Percentiles rank a stretch among this genome's conserved stretches.
Evolutionary conservation across 1,140 invertebrate species (phyloP).

Genomic region (Sycophaga agraensis): DNA sequence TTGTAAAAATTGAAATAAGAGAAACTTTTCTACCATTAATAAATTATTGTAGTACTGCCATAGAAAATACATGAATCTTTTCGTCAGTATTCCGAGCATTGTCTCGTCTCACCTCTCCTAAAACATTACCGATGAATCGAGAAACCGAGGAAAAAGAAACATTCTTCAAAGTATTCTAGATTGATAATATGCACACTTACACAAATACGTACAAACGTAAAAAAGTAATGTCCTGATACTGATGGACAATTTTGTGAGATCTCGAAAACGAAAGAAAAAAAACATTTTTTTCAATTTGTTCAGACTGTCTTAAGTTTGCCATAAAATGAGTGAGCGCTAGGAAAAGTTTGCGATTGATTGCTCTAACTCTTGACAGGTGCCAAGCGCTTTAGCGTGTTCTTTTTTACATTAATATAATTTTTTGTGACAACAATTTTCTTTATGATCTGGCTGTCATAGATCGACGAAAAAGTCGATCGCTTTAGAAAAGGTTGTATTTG

Average conservation of each 20-base stretch:
- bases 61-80: constrained; percentile 33
- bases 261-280: constrained; percentile 12
- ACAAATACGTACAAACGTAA: constrained; percentile 29
- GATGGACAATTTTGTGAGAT: background rate
- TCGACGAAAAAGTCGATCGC: constrained; percentile 22
- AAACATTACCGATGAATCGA: constrained; percentile 11
- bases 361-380: constrained; percentile 37
- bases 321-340: constrained; percentile 42
- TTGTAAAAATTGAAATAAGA: constrained; percentile 6
- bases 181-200: constrained; percentile 1
- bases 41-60: constrained; percentile 39
- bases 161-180: constrained; percentile 13
- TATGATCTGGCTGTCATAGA: constrained; percentile 20
- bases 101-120: constrained; percentile 22
- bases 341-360: constrained; percentile 36
- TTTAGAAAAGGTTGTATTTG: constrained; percentile 27
- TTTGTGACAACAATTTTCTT: constrained; percentile 23
- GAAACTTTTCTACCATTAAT: constrained; percentile 36
- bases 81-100: constrained; percentile 36
- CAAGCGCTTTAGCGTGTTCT: constrained; percentile 36
- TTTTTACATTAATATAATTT: background rate
- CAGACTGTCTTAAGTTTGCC: constrained; percentile 53
- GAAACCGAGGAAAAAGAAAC: background rate
- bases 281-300: constrained; percentile 41
- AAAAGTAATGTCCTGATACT: background rate